Conservation (phyloP, 1,140 invertebrate genomes). For the Colletes gigas region DNA sequence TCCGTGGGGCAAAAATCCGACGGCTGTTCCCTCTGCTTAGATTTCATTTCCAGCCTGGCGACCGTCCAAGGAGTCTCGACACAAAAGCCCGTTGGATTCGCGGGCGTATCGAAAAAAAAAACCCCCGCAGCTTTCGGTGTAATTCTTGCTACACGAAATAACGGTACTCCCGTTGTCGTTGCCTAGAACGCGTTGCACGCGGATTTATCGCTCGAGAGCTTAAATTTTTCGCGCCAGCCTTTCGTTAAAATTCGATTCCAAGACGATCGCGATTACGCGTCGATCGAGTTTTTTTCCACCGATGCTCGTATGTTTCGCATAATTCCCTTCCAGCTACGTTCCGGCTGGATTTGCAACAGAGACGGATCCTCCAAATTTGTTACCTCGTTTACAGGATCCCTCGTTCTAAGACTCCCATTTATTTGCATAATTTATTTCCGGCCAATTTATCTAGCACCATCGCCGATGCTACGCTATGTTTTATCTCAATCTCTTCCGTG, state of each 20-base stretch:
- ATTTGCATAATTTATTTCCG: too few species aligned
- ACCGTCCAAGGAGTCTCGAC: constrained; percentile 27
- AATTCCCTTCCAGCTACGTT: too few species aligned
- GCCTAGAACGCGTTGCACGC: background rate
- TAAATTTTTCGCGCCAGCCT: background rate
- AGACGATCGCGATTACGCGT: too few species aligned
- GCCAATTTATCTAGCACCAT: too few species aligned
- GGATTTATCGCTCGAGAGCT: background rate
- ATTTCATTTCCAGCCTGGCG: constrained; percentile 33
- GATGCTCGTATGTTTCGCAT: too few species aligned
- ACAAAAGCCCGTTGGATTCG: constrained; percentile 18
- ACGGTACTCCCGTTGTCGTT: background rate
- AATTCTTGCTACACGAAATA: constrained; percentile 8
- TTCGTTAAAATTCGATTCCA: background rate
- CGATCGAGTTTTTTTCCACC: too few species aligned
- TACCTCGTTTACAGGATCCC: too few species aligned
- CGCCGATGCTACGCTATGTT: too few species aligned
- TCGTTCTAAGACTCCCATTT: too few species aligned
- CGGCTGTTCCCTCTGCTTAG: constrained; percentile 13
- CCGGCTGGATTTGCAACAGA: too few species aligned
- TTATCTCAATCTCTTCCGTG: too few species aligned
- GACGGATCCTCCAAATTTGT: too few species aligned
- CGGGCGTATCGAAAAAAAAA: constrained; percentile 13
- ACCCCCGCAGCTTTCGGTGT: constrained; percentile 1
- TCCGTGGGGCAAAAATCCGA: constrained; percentile 12